phyloP scores from a whole-genome alignment of 2,888 invertebrate species.

The Eupithecia dodoneata region DNA sequence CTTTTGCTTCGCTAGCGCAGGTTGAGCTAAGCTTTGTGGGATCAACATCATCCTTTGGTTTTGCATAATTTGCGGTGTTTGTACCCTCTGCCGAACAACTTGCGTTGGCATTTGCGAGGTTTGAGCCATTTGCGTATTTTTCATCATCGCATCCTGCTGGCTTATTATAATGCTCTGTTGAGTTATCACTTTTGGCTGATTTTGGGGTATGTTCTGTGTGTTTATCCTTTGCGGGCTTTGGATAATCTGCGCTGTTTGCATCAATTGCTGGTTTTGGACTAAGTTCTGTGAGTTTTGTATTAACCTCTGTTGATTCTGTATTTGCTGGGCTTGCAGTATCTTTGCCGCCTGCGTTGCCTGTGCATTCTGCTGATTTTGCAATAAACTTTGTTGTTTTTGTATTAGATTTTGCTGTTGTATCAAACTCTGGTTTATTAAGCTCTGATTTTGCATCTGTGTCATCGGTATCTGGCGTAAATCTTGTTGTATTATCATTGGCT shows the following conservation, averaged over 20 bases:
- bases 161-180: slow-evolving; percentile 5
- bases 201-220: slow-evolving; percentile 5
- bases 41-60: slow-evolving; percentile 10
- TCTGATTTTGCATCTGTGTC: slow-evolving; percentile 33
- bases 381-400: slow-evolving; percentile 6
- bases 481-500: slow-evolving; percentile 64
- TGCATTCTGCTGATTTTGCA: slow-evolving; percentile 7
- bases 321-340: slow-evolving; percentile 5
- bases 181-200: neutral
- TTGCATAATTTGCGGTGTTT: slow-evolving; percentile 4
- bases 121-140: slow-evolving; percentile 11
- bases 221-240: slow-evolving; percentile 13
- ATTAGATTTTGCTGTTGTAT: slow-evolving; percentile 25
- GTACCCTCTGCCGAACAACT: neutral
- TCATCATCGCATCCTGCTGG: neutral
- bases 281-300: slow-evolving; percentile 13
- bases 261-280: slow-evolving; percentile 17
- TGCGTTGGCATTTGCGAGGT: slow-evolving; percentile 6
- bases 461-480: slow-evolving; percentile 47
- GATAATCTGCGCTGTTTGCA: slow-evolving; percentile 16
- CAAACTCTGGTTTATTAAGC: slow-evolving; percentile 39
- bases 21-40: slow-evolving; percentile 15
- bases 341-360: slow-evolving; percentile 4
- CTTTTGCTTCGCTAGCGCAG: neutral
- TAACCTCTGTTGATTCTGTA: slow-evolving; percentile 10